phyloP scores from a whole-genome alignment of 2,113 vertebrate species.

The Calonectris borealis region DNA sequence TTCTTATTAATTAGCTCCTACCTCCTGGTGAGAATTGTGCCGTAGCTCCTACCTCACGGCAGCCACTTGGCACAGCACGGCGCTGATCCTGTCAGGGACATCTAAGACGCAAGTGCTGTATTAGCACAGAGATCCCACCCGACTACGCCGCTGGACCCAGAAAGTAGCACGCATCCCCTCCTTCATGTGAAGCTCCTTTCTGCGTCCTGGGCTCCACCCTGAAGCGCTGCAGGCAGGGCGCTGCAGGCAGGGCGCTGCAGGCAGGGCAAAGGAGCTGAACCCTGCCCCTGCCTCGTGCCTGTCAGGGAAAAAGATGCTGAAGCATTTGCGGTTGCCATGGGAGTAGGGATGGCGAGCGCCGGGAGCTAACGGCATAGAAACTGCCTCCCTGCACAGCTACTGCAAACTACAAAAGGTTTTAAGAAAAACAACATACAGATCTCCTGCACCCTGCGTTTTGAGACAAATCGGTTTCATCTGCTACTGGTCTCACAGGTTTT shows the following conservation, averaged over 20 bases:
- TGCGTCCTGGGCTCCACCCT: neutral
- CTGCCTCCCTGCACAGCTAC: neutral
- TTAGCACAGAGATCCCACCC: neutral
- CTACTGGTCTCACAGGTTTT: neutral
- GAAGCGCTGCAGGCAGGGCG: neutral
- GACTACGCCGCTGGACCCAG: neutral
- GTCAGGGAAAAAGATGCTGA: neutral
- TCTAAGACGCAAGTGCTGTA: accelerated
- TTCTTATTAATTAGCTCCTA: neutral
- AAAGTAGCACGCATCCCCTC: accelerated
- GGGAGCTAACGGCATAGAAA: neutral
- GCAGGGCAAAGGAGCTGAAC: neutral
- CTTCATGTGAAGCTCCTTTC: neutral
- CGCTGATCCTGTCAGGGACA: accelerated
- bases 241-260: neutral
- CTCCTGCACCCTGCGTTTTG: accelerated
- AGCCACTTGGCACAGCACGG: neutral
- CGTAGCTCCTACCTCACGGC: neutral
- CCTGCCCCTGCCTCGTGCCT: neutral
- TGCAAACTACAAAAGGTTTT: neutral
- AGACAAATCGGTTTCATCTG: neutral
- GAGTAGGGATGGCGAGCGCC: neutral
- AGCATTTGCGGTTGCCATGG: neutral
- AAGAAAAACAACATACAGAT: neutral
- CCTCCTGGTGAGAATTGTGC: neutral